These are phyloP conservation scores for Idaea dimidiata DNA, from an alignment of 2,888 invertebrate genomes.

Conservation along the genomic window DNA sequence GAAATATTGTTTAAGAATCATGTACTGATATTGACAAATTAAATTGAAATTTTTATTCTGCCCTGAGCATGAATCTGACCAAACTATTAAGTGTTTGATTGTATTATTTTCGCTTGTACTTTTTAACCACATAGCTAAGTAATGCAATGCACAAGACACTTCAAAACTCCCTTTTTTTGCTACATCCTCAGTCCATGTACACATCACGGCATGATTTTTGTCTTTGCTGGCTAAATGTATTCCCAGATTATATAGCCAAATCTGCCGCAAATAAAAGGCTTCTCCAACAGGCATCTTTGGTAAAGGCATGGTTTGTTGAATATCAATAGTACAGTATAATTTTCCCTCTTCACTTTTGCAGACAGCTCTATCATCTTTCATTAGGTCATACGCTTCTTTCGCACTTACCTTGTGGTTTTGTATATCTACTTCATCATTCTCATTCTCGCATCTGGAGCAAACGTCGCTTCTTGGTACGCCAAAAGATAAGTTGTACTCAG, in stretches of 20 bases:
- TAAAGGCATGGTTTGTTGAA: constrained; percentile 21
- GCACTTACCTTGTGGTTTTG: constrained; percentile 7
- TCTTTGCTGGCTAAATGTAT: constrained; percentile 7
- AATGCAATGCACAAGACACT: no score
- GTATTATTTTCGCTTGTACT: constrained; percentile 9
- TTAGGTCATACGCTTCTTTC: constrained; percentile 8
- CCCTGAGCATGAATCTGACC: constrained; percentile 27
- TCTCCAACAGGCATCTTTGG: constrained; percentile 14
- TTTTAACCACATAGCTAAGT: constrained; percentile 4
- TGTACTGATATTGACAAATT: constrained; percentile 16
- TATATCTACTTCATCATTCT: constrained; percentile 7
- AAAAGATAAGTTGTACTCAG: constrained; percentile 35
- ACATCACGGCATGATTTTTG: constrained; percentile 8
- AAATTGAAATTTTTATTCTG: constrained; percentile 29
- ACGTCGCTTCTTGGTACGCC: constrained; percentile 13
- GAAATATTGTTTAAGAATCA: constrained; percentile 32
- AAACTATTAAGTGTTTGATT: constrained; percentile 18
- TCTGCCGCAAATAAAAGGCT: constrained; percentile 22
- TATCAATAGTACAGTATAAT: constrained; percentile 16
- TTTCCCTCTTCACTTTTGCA: constrained; percentile 4
- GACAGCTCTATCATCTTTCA: constrained; percentile 4
- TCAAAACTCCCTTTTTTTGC: no score
- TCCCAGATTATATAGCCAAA: constrained; percentile 17
- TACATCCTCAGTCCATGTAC: constrained; percentile 6
- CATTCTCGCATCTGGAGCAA: constrained; percentile 8